Base-by-base conservation (phyloP, 1,140 invertebrate species). In the Drosophila rhopaloa region DNA sequence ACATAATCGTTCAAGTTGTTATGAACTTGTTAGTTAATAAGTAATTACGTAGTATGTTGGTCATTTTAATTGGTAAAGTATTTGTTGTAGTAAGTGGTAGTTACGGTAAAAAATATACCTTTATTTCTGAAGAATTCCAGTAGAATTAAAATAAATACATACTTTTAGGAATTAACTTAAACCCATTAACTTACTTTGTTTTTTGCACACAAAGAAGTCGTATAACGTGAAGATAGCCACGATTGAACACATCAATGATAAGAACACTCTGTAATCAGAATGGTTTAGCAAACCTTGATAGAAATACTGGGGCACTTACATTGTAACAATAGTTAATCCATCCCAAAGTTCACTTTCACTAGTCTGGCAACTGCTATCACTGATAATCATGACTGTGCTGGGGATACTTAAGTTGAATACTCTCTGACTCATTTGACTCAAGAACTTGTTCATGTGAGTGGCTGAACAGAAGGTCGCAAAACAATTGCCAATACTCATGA, bases 191-290 rank as follows among this genome's bases (percentile, higher is more conserved):
- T 46, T 35, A 77, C 79, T 58, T 44, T 67, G 58, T 9, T 66
- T 40, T 5, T 43, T 14, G n/a, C 29, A 60, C 7, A 75, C 5
- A 11, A 81, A 75, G n/a, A 62, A 82, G 38, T 82, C 79, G 0
- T 46, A 63, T 5, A 82, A 8, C 5, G 75, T 82, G 1, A 65
- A 61, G 0, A 78, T 1, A 0, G 43, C n/a, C 29, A 78, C 46
- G 2, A 51, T 5, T 6, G 16, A 32, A 7, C 37, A 16, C 41
- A 82, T 46, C 4, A 70, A 0, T 6, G 70, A 62, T n/a, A 82
- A 41, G 7, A 82, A 13, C 1, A 65, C 47, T 41, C 80, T 82
- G 44, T 4, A 48, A 60, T n/a, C 2, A 10, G 0, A 14, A 11
- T n/a, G 9, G 24, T 1, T n/a, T 35, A 9, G 4, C 5, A 10